phyloP scores from a whole-genome alignment of 2,888 invertebrate species.

The Catocala fraxini region DNA sequence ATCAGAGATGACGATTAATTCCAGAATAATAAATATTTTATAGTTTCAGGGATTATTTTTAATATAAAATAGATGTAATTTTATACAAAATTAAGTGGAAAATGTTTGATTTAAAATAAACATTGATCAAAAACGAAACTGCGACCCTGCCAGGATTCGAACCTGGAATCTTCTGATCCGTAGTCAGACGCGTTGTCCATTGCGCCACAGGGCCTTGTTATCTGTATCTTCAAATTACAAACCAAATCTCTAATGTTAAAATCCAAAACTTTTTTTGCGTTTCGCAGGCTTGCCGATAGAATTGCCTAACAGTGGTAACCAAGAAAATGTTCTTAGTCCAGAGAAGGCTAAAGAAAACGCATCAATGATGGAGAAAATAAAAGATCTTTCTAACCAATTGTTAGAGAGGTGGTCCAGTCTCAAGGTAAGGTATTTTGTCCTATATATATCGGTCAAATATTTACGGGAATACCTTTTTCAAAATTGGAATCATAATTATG shows the following conservation, averaged over 20 bases:
- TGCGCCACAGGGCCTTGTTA: conserved; percentile 88
- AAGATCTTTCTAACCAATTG: conserved; percentile 89
- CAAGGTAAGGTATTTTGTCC: conserved; percentile 71
- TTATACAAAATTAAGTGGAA: background rate
- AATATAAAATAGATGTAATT: too few relatives aligned
- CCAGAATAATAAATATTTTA: too few relatives aligned
- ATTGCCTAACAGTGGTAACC: conserved; percentile 59
- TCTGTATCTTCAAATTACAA: background rate
- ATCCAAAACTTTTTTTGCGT: background rate
- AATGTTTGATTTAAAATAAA: conserved; percentile 8
- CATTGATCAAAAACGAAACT: conserved; percentile 31
- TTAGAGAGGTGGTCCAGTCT: conserved; percentile 92
- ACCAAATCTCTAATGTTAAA: background rate
- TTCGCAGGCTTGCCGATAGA: conserved; percentile 76
- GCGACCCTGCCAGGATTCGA: conserved; percentile 90
- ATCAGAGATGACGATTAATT: too few relatives aligned
- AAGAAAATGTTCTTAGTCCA: conserved; percentile 55
- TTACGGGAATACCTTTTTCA: too few relatives aligned
- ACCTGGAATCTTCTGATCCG: conserved; percentile 91
- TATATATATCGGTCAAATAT: too few relatives aligned
- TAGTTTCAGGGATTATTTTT: too few relatives aligned
- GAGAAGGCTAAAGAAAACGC: conserved; percentile 73
- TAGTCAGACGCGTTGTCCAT: conserved; percentile 91
- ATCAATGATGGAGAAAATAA: conserved; percentile 81
- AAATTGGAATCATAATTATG: too few relatives aligned